Conservation (phyloP, 2,888 invertebrate species). For the Amphiduros pacificus region DNA sequence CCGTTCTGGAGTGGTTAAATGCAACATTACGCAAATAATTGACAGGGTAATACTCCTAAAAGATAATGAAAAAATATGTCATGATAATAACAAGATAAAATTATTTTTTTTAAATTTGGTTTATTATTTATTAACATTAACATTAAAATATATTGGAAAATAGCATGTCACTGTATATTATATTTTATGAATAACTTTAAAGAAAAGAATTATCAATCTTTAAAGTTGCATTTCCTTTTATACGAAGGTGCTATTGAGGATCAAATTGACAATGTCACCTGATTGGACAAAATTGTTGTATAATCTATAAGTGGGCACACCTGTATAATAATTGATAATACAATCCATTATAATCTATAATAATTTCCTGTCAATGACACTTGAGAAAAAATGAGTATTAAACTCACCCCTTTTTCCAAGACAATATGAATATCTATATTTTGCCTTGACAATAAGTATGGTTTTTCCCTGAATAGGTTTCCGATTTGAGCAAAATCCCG, state of each 20-base stretch:
- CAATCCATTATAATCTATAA: no score
- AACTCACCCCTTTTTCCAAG: background rate
- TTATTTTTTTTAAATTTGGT: background rate
- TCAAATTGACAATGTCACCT: background rate
- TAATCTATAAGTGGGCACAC: background rate
- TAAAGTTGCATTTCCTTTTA: background rate
- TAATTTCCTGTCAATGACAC: no score
- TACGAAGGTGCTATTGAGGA: background rate
- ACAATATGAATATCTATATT: background rate
- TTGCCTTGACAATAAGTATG: background rate
- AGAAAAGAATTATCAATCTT: no score
- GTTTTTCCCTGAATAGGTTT: background rate
- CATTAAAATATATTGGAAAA: no score
- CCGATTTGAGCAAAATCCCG: background rate
- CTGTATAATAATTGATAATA: background rate
- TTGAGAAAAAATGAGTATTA: no score
- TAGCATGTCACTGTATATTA: no score
- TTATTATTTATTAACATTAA: background rate
- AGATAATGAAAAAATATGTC: background rate
- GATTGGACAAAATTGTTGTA: background rate
- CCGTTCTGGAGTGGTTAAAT: background rate
- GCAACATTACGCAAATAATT: background rate
- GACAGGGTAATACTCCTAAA: background rate
- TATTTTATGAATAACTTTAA: no score
- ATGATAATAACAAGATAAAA: no score